These are phyloP conservation scores for Lepidocolaptes lacrymiger DNA, from an alignment of 2,797 vertebrate species.

Conservation along the genomic window DNA sequence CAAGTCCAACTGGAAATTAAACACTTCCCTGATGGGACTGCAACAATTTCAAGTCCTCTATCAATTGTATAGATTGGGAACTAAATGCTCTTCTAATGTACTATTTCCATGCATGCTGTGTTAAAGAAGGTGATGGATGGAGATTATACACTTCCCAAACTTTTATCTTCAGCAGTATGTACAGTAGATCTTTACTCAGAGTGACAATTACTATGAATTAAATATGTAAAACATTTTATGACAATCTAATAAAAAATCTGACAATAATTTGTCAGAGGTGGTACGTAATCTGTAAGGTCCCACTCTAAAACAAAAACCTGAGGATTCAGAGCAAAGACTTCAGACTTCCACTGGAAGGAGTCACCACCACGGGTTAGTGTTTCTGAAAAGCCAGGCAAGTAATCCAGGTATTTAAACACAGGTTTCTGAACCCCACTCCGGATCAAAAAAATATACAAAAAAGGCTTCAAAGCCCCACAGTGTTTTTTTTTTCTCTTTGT, in stretches of 20 bases:
- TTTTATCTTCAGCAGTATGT: neutral
- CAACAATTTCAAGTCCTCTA: neutral
- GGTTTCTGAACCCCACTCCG: neutral
- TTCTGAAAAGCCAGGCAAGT: neutral
- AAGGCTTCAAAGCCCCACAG: neutral
- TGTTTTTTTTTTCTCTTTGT: neutral
- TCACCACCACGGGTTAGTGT: too few relatives aligned
- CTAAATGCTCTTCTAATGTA: neutral
- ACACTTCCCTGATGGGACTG: neutral
- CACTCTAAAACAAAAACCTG: neutral
- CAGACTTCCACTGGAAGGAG: neutral
- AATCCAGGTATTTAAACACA: neutral
- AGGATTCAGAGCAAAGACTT: neutral
- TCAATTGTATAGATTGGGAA: neutral
- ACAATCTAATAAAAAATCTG: neutral
- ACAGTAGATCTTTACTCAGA: neutral
- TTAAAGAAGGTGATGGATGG: neutral
- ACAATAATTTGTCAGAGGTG: neutral
- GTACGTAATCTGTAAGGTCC: neutral
- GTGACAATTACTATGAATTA: neutral
- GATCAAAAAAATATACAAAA: neutral
- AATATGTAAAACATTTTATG: neutral
- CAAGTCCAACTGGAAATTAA: neutral
- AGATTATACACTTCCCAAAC: neutral
- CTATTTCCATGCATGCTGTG: neutral